Conservation (phyloP, 1,140 invertebrate genomes). For the Papilio polyxenes region DNA sequence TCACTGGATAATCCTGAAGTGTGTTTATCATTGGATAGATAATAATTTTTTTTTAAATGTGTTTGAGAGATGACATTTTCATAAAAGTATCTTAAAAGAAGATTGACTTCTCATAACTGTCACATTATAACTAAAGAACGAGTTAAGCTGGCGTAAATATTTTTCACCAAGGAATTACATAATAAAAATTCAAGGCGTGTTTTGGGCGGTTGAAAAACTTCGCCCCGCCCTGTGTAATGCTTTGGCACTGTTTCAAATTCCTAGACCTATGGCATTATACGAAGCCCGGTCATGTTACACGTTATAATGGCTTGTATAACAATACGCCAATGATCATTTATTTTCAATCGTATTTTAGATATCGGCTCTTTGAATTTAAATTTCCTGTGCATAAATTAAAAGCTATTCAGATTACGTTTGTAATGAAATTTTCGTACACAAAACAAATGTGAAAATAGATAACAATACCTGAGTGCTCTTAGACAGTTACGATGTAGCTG, state of each 20-base stretch:
- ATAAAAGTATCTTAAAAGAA: neutral
- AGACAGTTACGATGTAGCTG: too few relatives aligned
- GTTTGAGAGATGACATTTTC: neutral
- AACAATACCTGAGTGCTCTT: neutral
- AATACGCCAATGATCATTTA: conserved; percentile 28
- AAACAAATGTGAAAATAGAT: neutral
- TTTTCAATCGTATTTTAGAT: conserved; percentile 33
- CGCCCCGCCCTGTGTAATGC: conserved; percentile 50
- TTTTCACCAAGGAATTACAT: conserved; percentile 48
- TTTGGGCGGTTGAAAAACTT: conserved; percentile 54
- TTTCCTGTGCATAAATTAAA: neutral
- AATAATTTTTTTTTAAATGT: too few relatives aligned
- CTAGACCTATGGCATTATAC: conserved; percentile 37
- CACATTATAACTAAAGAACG: conserved; percentile 31
- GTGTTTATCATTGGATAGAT: too few relatives aligned
- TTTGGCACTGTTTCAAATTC: conserved; percentile 56
- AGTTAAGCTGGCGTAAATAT: conserved; percentile 45
- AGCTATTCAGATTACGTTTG: neutral
- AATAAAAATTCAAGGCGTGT: conserved; percentile 54
- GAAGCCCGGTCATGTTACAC: conserved; percentile 33
- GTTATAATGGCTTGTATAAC: conserved; percentile 36
- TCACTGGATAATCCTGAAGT: too few relatives aligned
- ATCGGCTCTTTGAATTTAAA: conserved; percentile 8
- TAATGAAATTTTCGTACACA: neutral
- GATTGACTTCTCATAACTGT: conserved; percentile 4